Percentiles rank a stretch among this genome's conserved stretches.
These are phyloP conservation scores for Philypnodon macrostomus DNA, from an alignment of 2,797 vertebrate genomes.

Conservation along the genomic window DNA sequence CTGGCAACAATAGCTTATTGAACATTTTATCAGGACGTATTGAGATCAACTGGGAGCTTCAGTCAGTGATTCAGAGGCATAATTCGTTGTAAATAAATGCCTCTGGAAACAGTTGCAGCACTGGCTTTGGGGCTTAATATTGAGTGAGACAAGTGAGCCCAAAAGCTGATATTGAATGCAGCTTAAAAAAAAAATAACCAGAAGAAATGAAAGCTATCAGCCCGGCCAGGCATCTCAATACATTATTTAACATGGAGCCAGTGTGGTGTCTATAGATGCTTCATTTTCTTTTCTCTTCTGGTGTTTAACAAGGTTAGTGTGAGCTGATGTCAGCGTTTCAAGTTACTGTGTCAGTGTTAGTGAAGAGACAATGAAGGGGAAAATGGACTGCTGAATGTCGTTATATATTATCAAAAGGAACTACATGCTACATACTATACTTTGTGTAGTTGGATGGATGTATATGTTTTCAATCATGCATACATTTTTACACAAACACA, in stretches of 20 bases:
- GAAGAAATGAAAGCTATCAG: conserved; percentile 43
- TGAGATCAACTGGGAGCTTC: conserved; percentile 51
- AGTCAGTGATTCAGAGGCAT: conserved; percentile 50
- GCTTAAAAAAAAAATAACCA: conserved; percentile 30
- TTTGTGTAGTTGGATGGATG: too few relatives aligned
- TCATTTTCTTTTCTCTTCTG: conserved; percentile 11
- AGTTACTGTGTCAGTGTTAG: conserved; percentile 31
- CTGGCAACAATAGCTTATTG: conserved; percentile 61
- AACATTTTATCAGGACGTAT: conserved; percentile 57
- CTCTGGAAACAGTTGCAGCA: conserved; percentile 34
- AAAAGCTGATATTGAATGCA: conserved; percentile 48
- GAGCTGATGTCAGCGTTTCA: conserved; percentile 25
- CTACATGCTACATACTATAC: too few relatives aligned
- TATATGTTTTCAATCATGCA: too few relatives aligned
- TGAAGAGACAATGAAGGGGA: conserved; percentile 15
- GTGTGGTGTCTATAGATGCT: conserved; percentile 22
- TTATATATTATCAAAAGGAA: too few relatives aligned
- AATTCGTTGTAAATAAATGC: conserved; percentile 62
- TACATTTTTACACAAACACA: too few relatives aligned
- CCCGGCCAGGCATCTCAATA: conserved; percentile 24
- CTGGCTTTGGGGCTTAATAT: conserved; percentile 50
- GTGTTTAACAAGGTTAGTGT: conserved; percentile 18
- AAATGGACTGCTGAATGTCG: too few relatives aligned
- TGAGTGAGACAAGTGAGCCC: conserved; percentile 30
- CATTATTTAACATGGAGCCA: conserved; percentile 27